Conservation (phyloP, 2,797 vertebrate species). For the Champsocephalus esox region DNA sequence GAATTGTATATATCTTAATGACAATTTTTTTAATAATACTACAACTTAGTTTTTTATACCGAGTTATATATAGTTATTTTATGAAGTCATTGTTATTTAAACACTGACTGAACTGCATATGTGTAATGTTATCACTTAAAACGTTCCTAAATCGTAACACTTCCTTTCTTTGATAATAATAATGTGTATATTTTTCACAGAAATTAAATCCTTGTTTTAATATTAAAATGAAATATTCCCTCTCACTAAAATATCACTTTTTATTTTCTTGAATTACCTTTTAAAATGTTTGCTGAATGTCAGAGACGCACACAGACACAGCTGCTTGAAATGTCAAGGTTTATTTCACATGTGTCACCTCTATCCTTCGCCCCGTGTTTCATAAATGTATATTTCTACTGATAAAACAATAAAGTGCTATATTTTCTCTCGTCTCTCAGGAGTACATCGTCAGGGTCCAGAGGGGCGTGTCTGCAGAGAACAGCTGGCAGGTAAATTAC, state of each 20-base stretch:
- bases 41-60: neutral
- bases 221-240: no score
- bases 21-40: neutral
- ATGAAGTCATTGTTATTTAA: neutral
- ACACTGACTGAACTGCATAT: neutral
- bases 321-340: no score
- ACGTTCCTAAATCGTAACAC: neutral
- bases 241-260: no score
- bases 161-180: no score
- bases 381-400: neutral
- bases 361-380: neutral
- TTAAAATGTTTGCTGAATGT: no score
- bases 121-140: neutral
- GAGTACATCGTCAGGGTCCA: slow-evolving; percentile 98
- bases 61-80: no score
- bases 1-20: no score
- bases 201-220: no score
- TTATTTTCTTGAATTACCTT: no score
- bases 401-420: neutral
- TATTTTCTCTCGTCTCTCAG: slow-evolving; percentile 73
- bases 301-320: no score
- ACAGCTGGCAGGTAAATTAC: slow-evolving; percentile 94
- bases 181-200: no score
- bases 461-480: slow-evolving; percentile 93
- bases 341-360: no score